Percentiles rank a stretch among this genome's conserved stretches.
These are phyloP conservation scores for Bos indicus DNA, from an alignment of 2,113 vertebrate species.

Conservation along the genomic window DNA sequence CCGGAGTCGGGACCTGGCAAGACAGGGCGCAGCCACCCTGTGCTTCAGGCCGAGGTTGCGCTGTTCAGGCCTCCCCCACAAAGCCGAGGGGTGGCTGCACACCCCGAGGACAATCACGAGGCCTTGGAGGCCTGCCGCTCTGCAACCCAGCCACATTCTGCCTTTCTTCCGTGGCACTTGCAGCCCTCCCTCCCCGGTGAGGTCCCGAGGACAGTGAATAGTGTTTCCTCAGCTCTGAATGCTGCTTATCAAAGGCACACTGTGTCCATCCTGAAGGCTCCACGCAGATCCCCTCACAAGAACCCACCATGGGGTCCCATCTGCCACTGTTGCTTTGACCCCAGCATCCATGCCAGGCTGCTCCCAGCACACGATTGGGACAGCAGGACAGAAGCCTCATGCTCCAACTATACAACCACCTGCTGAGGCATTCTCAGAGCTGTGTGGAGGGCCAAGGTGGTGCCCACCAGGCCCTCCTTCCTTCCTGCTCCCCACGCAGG, in stretches of 20 bases:
- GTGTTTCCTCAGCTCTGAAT: not conserved
- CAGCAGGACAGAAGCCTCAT: no score
- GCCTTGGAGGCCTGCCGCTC: not conserved
- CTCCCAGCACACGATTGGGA: not conserved
- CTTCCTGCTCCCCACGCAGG: not conserved
- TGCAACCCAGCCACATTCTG: not conserved
- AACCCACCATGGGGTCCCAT: not conserved
- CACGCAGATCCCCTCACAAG: not conserved
- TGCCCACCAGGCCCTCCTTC: not conserved
- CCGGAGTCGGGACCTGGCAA: not conserved
- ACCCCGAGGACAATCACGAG: not conserved
- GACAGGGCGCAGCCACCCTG: not conserved
- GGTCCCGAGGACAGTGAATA: not conserved
- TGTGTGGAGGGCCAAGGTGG: fast-evolving
- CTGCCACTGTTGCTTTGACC: not conserved
- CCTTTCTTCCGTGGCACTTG: not conserved
- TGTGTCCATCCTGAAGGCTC: not conserved
- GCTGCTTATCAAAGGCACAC: not conserved
- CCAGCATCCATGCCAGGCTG: not conserved
- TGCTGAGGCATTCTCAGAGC: not conserved
- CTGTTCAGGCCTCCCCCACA: no score
- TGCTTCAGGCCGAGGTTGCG: fast-evolving
- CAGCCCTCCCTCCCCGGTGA: not conserved
- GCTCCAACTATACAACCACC: not conserved
- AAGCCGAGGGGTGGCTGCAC: not conserved